phyloP scores from a whole-genome alignment of 2,797 vertebrate genomes.

The Arnoldichthys spilopterus region DNA sequence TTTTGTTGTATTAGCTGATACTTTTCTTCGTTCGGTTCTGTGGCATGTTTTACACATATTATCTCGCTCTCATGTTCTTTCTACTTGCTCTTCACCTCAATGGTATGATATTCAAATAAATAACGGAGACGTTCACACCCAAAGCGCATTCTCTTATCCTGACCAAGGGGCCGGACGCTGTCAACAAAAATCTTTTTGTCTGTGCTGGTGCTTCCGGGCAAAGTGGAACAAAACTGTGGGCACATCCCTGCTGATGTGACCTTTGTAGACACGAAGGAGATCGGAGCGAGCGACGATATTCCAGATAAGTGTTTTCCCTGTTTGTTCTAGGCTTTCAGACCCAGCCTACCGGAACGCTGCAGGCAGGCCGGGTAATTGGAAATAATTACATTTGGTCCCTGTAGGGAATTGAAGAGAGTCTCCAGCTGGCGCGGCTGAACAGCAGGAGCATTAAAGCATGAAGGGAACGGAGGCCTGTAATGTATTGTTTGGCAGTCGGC shows the following conservation, averaged over 20 bases:
- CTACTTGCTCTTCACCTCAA: constrained; percentile 22
- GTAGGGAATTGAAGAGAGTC: constrained; percentile 39
- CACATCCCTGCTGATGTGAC: constrained; percentile 12
- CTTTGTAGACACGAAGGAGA: constrained; percentile 27
- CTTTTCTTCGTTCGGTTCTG: constrained; percentile 26
- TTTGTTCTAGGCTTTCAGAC: constrained; percentile 33
- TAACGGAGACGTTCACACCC: constrained; percentile 11
- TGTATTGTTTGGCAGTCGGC: constrained; percentile 19
- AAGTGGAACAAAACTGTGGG: neutral
- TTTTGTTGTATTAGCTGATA: constrained; percentile 39
- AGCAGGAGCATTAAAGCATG: constrained; percentile 24
- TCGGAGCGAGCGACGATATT: constrained; percentile 26
- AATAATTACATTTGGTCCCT: constrained; percentile 72
- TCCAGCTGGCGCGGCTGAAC: constrained; percentile 22
- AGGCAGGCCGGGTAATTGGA: constrained; percentile 68
- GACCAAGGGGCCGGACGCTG: neutral
- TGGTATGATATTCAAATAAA: constrained; percentile 38
- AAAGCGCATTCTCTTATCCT: constrained; percentile 6
- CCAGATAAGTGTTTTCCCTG: constrained; percentile 31
- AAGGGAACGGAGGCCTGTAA: constrained; percentile 38
- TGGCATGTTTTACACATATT: constrained; percentile 28
- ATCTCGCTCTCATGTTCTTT: constrained; percentile 18
- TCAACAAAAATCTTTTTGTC: neutral
- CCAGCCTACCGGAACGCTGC: constrained; percentile 47
- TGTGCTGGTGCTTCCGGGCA: neutral